Evolutionary conservation across 1,140 invertebrate genomes (phyloP).

Genomic region (Drosophila subpulchrella): DNA sequence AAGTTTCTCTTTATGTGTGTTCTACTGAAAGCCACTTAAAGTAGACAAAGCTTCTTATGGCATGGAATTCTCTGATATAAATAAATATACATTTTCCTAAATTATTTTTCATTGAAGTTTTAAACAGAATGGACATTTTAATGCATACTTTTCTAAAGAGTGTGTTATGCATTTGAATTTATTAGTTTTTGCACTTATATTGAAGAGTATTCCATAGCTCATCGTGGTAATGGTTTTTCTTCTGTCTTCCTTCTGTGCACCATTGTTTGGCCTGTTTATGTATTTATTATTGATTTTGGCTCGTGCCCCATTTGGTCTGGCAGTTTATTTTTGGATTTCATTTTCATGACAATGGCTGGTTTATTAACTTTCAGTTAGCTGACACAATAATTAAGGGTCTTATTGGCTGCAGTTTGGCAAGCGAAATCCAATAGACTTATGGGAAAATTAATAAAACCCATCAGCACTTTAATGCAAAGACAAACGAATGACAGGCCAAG

Average conservation of each 20-base stretch:
- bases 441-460: constrained; percentile 11
- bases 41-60: background rate
- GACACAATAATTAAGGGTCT: constrained; percentile 50
- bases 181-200: constrained; percentile 1
- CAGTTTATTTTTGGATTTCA: constrained; percentile 47
- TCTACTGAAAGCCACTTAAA: background rate
- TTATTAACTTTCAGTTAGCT: constrained; percentile 56
- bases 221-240: constrained; percentile 11
- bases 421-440: constrained; percentile 26
- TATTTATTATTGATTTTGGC: constrained; percentile 54
- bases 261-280: constrained; percentile 40
- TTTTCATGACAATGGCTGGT: constrained; percentile 55
- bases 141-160: background rate
- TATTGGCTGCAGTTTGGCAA: constrained; percentile 36
- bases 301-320: constrained; percentile 39
- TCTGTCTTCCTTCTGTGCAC: constrained; percentile 6
- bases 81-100: background rate
- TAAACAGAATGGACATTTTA: background rate
- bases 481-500: constrained; percentile 1
- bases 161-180: background rate
- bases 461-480: constrained; percentile 4
- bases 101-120: background rate
- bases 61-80: background rate
- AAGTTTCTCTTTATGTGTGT: background rate
- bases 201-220: constrained; percentile 4